Conservation (phyloP, 2,797 vertebrate genomes). For the Prionace glauca region DNA sequence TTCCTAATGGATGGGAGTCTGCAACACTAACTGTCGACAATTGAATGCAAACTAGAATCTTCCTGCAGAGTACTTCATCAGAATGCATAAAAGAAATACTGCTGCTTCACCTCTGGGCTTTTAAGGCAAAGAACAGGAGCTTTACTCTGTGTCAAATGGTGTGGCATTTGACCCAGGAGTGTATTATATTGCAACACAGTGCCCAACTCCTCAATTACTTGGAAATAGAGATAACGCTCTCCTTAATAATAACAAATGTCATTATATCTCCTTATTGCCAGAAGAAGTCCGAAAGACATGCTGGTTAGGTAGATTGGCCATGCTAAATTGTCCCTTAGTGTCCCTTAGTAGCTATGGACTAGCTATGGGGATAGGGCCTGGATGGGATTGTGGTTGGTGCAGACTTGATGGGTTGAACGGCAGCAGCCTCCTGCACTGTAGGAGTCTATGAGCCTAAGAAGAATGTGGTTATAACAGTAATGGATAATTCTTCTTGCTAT, state of each 20-base stretch:
- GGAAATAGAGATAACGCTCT: background rate
- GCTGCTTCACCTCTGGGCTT: background rate
- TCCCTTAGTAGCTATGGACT: too few relatives aligned
- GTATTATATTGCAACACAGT: background rate
- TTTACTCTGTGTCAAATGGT: background rate
- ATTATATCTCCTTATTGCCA: background rate
- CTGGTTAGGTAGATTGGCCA: too few relatives aligned
- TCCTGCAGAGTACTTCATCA: background rate
- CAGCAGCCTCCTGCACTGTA: too few relatives aligned
- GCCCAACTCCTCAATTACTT: background rate
- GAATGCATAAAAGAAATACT: too few relatives aligned
- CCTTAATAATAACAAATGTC: background rate
- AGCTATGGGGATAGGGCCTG: too few relatives aligned
- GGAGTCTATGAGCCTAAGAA: background rate
- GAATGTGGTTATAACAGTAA: background rate
- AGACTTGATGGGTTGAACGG: too few relatives aligned
- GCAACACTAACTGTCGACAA: background rate
- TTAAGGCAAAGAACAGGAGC: background rate
- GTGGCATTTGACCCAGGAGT: background rate
- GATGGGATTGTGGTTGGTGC: too few relatives aligned
- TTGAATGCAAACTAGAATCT: slow-evolving; percentile 2
- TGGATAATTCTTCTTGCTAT: background rate
- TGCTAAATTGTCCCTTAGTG: too few relatives aligned
- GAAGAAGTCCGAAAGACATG: background rate
- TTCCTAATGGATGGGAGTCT: background rate